Base-by-base conservation (phyloP, 92 coral and sea anemone species). In the Chrysogorgia sp. region DNA sequence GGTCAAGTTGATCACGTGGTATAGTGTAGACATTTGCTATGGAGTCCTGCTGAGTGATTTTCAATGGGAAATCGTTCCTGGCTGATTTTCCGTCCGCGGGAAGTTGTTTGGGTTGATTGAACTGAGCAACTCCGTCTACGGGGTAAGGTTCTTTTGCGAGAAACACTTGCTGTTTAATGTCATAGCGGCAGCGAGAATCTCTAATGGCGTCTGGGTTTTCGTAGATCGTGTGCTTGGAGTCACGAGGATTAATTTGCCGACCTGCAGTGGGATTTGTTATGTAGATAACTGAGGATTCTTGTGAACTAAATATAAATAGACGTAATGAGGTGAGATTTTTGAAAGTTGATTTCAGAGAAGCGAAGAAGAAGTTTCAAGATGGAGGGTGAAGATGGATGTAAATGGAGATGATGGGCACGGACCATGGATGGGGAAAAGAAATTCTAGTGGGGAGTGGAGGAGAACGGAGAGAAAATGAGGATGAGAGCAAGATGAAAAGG, bases 71-170 rank as follows among this genome's bases (percentile, higher is more conserved):
- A n/a, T n/a, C n/a, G n/a, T n/a, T n/a, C n/a, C 60, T 13, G 76
- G 76, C 25, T 35, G 21, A 28, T 69, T 60, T 24, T 34, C 61
- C 34, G 22, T 67, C 59, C 7, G 24, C n/a, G 0, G 58, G 14
- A 15, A 65, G 14, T 1, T 40, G 2, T 30, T 47, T 28, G 0
- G 76, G 59, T 0, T 59, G 58, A 30, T 24, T 28, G n/a, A 72
- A 31, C 13, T 72, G 65, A 0, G 55, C 79, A 4, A 72, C 65
- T 2, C 48, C 79, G 33, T 24, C 65, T 2, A 31, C 65, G 1
- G 79, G 66, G 47, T 53, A 32, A 8, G 58, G 34, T 0, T 72
- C 52, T 50, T 72, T 72, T 30, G 47, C 22, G 21, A 65, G 79
- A 29, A 60, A 35, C 60, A 22, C n/a, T n/a, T n/a, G n/a, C n/a